Base-by-base conservation (phyloP, 2,113 vertebrate species). In the Symphodus melops region DNA sequence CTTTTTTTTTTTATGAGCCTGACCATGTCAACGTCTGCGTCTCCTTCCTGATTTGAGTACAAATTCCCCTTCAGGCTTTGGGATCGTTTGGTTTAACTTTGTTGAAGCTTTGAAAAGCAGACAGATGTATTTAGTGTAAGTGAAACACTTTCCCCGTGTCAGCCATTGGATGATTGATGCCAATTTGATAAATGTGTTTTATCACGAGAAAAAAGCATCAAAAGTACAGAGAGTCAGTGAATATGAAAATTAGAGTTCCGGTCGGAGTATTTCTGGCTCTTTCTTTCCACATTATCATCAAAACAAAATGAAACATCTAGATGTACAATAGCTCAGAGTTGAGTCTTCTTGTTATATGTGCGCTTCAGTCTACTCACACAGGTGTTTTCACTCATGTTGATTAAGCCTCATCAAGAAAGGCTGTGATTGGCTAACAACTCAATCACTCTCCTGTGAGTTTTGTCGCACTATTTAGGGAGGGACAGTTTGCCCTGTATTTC, bases 31-130 rank as follows among this genome's bases (percentile, higher is more conserved):
- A 61, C 21, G 28, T 14, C 8, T 12, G 41, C 9, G 41, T 51
- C 13, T 36, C 36, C 41, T 62, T 67, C 25, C 10, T 44, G 53
- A 8, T 37, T 37, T 48, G 10, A 28, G 57, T 12, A 72, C 66
- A 12, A 8, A 8, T 20, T 67, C 19, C 56, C 51, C 63, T 54
- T 61, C 21, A 37, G 17, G 25, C 11, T 5, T 25, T 8, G 16
- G 1, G 33, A 10, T 17, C 28, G 48, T 49, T 69, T 68, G 13
- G 41, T 77, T 69, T 62, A n/a, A 9, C n/a, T 76, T 36, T 33
- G n/a, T 49, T 57, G 19, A 1, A 5, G 55, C 20, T 42, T 9
- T 59, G 5, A 69, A 19, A 14, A 17, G 6, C 0, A 17, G 46
- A 48, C 4, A 48, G 7, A 13, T 4, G 10, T 33, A 28, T 59